Evolutionary conservation across 2,797 vertebrate genomes (phyloP).

Genomic region (Toxotes lorentzi): DNA sequence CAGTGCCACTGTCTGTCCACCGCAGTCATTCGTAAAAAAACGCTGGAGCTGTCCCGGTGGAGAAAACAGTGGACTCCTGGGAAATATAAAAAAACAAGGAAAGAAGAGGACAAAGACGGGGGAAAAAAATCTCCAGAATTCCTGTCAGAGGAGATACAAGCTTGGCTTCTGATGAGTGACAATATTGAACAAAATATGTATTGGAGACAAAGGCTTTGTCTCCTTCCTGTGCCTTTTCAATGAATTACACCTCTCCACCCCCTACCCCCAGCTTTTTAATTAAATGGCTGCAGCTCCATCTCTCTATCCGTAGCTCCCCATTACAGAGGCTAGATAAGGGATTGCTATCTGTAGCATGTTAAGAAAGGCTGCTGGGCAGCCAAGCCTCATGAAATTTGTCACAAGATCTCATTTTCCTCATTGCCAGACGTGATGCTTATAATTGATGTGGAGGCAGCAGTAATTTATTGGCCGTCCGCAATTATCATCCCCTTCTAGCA

Average conservation of each 20-base stretch:
- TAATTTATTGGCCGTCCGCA: slow-evolving; percentile 91
- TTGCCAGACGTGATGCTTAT: slow-evolving; percentile 91
- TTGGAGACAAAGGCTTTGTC: slow-evolving; percentile 89
- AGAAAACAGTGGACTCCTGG: slow-evolving; percentile 79
- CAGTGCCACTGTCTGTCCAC: slow-evolving; percentile 83
- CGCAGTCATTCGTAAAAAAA: slow-evolving; percentile 83
- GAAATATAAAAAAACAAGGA: slow-evolving; percentile 80
- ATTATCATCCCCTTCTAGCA: slow-evolving; percentile 89
- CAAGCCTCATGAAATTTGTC: slow-evolving; percentile 89
- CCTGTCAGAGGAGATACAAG: slow-evolving; percentile 81
- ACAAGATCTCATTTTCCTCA: slow-evolving; percentile 92
- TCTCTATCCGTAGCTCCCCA: slow-evolving; percentile 91
- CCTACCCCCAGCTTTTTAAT: slow-evolving; percentile 90
- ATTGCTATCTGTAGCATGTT: slow-evolving; percentile 93
- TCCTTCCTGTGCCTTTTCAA: slow-evolving; percentile 88
- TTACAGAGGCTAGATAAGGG: slow-evolving; percentile 92
- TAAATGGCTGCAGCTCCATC: slow-evolving; percentile 96
- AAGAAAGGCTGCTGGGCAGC: slow-evolving; percentile 91
- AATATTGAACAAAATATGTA: slow-evolving; percentile 88
- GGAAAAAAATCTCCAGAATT: slow-evolving; percentile 70
- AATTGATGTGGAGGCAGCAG: slow-evolving; percentile 92
- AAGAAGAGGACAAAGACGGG: slow-evolving; percentile 64
- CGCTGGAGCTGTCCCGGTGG: slow-evolving; percentile 71
- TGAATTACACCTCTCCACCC: slow-evolving; percentile 86
- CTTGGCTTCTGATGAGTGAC: slow-evolving; percentile 84